Base-by-base conservation (phyloP, 2,113 vertebrate genomes). In the Myanophis thanlyinensis region DNA sequence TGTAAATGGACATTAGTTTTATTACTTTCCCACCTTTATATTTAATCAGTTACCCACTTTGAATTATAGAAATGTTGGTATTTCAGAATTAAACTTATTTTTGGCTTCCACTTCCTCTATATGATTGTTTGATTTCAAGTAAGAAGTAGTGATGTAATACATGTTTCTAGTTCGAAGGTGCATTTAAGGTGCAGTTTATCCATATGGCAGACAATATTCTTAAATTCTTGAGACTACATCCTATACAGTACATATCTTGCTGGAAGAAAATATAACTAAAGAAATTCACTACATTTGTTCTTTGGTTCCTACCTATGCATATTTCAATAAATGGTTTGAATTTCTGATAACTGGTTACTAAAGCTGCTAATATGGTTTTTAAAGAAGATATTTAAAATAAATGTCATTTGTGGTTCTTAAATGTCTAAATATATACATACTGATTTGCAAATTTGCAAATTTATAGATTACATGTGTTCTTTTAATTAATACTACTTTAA, bases 41-140 rank as follows among this genome's bases (percentile, higher is more conserved):
- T 95, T 40, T 96, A 96, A 93, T 96, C 94, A 96, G 67, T 91
- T 91, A 44, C 47, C 52, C n/a, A 73, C 93, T 95, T 52, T 92
- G 56, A 94, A 86, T 87, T 90, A 89, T 91, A 93, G 93, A 89
- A 91, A 80, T 93, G 91, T 49, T 95, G 93, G 73, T 93, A 96
- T 53, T 53, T 93, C 90, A 95, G 91, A 93, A 90, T 94, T 12
- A 94, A 96, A 88, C 92, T 84, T 84, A 49, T 2, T 56, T 95
- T 95, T 0, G 2, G 95, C 93, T 93, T 87, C 87, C 89, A 86
- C 87, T 59, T 91, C 90, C 62, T 91, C 93, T 94, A 80, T 11
- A 9, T 91, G 89, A 40, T 80, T 80, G 25, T 93, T 95, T 92
- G 44, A 80, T 87, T 89, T 95, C 88, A 59, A 3, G 93, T 94